phyloP scores from a whole-genome alignment of 1,140 invertebrate species.

The Euborellia annulipes region DNA sequence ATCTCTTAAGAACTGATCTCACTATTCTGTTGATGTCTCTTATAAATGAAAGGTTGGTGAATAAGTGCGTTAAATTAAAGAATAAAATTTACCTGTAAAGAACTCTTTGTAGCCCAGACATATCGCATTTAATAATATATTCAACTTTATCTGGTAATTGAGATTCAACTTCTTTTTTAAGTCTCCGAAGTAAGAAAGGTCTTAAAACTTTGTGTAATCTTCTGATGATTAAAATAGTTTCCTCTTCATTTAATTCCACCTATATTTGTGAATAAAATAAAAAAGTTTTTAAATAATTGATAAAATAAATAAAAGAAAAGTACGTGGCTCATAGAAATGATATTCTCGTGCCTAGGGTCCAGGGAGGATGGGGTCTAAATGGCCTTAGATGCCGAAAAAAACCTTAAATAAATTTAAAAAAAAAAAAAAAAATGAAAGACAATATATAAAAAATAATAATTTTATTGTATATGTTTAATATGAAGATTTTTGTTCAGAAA shows the following conservation, averaged over 20 bases:
- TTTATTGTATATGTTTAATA: too few relatives aligned
- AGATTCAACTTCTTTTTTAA: constrained; percentile 58
- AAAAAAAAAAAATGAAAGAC: too few relatives aligned
- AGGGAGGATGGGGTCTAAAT: too few relatives aligned
- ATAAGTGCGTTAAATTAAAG: too few relatives aligned
- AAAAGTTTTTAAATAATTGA: not conserved
- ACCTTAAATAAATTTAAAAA: not conserved
- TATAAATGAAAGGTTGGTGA: too few relatives aligned
- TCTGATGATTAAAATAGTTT: constrained; percentile 55
- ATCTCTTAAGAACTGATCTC: too few relatives aligned
- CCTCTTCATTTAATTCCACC: constrained; percentile 56
- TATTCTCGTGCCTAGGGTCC: too few relatives aligned
- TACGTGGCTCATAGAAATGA: too few relatives aligned
- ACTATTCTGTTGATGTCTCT: too few relatives aligned
- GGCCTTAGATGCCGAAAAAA: not conserved
- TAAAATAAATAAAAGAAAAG: not conserved
- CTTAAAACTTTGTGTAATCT: constrained; percentile 54
- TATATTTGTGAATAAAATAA: constrained; percentile 4
- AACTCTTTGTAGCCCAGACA: constrained; percentile 45
- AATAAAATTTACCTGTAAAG: constrained; percentile 32
- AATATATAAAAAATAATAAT: too few relatives aligned
- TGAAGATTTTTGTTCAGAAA: too few relatives aligned
- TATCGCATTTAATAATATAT: constrained; percentile 57
- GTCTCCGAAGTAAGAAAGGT: constrained; percentile 45
- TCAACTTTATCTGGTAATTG: constrained; percentile 57